Conservation (phyloP, 2,888 invertebrate species). For the Calameuta pallipes region DNA sequence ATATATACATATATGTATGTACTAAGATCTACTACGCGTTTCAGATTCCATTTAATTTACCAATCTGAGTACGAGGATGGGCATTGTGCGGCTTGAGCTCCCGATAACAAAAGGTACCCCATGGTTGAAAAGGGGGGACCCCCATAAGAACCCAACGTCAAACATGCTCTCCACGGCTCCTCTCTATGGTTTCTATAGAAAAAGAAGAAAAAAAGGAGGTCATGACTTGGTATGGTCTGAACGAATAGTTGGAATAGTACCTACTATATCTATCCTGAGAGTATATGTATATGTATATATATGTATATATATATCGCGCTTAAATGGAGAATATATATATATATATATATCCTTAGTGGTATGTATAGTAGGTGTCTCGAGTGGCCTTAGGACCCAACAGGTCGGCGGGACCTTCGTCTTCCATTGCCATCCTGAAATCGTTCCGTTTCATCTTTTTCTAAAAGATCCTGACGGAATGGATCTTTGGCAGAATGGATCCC, state of each 20-base stretch:
- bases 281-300: too few species aligned
- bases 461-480: background rate
- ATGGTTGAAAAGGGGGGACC: background rate
- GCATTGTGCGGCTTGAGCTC: constrained; percentile 1
- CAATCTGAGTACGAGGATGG: background rate
- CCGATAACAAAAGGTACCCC: constrained; percentile 17
- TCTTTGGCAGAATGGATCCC: background rate
- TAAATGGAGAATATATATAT: too few species aligned
- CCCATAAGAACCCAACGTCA: constrained; percentile 2
- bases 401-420: constrained; percentile 2
- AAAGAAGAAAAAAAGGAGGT: constrained; percentile 20
- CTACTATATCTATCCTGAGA: too few species aligned
- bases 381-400: constrained; percentile 3
- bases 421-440: background rate
- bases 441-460: background rate
- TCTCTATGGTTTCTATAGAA: constrained; percentile 15
- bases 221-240: constrained; percentile 15
- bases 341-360: background rate
- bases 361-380: constrained; percentile 19
- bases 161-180: background rate
- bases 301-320: too few species aligned
- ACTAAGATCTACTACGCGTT: background rate
- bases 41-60: constrained; percentile 6
- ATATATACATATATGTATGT: too few species aligned
- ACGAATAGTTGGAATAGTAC: constrained; percentile 3